These are phyloP conservation scores for Muscidifurax raptorellus DNA, from an alignment of 1,140 invertebrate species.

Conservation along the genomic window DNA sequence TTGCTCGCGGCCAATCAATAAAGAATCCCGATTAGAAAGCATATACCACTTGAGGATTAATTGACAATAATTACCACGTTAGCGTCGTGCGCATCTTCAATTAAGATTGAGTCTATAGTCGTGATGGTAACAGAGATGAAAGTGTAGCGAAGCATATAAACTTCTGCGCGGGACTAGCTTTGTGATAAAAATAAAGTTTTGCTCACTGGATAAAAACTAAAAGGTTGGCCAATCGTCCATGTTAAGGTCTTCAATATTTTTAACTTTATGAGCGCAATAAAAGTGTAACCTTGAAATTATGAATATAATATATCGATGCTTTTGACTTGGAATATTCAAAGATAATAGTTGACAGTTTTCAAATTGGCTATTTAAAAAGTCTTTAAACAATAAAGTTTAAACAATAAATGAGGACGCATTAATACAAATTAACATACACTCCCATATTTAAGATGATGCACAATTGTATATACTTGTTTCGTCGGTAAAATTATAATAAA, in stretches of 20 bases:
- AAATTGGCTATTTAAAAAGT: not conserved
- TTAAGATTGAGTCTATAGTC: conserved; percentile 34
- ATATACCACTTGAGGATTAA: conserved; percentile 39
- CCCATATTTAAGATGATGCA: no score
- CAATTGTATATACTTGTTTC: no score
- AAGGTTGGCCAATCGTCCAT: not conserved
- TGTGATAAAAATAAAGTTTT: conserved; percentile 18
- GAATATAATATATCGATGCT: conserved; percentile 11
- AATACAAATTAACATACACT: no score
- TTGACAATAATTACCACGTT: conserved; percentile 40
- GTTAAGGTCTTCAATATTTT: not conserved
- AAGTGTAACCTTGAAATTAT: not conserved
- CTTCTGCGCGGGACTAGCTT: not conserved
- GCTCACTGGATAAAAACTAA: not conserved
- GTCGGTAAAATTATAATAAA: no score
- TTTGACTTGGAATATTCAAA: not conserved
- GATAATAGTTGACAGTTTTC: not conserved
- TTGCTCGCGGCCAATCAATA: not conserved
- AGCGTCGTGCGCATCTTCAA: conserved; percentile 21
- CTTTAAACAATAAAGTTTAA: no score
- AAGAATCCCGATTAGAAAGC: conserved; percentile 44
- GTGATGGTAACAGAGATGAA: conserved; percentile 18
- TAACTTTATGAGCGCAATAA: conserved; percentile 1
- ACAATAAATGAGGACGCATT: no score
- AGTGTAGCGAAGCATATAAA: not conserved